Base-by-base conservation (phyloP, 2,888 invertebrate genomes). In the Drosophila mercatorum region DNA sequence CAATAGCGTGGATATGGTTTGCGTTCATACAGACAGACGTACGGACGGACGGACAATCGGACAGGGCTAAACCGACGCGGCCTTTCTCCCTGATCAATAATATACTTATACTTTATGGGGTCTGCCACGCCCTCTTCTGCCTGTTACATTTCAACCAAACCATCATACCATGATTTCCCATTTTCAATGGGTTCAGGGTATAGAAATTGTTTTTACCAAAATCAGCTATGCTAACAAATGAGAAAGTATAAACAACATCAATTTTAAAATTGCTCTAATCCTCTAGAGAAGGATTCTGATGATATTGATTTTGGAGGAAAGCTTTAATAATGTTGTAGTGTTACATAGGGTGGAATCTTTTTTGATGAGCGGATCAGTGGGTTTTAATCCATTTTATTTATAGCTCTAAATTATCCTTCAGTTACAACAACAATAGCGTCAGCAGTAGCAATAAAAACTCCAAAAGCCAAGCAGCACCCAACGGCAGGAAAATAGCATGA, bases 341-440 rank as follows among this genome's bases (percentile, higher is more conserved):
- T 70, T 68, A 75, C 66, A 75, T 68, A 71, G 76, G 69, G 72
- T 69, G 71, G 70, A 72, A 83, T 83, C 81, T 78, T 87, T 83
- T 89, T 84, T 79, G 75, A 84, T 80, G 84, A 80, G 76, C 77
- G 90, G 81, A 88, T 90, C 90, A 82, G 85, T 88, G 86, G 79
- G 81, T 82, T 90, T 89, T 88, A 90, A 90, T 90, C 90, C 89
- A 85, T 78, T 86, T 89, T 88, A 90, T 90, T 90, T 90, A 90
- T 90, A 87, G 81, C 80, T 88, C 86, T 86, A 84, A 86, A 88
- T 90, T 88, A 88, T 83, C 80, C 87, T 81, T 81, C 77, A 63
- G 75, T 77, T 78, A 66, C 75, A 78, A 40, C 69, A 66, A 62
- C 62, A 66, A 62, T 62, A 68, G 10, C 31, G 12, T 12, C 38